Evolutionary conservation across 2,113 vertebrate species (phyloP).

Genomic region (Chlamydotis undulata): DNA sequence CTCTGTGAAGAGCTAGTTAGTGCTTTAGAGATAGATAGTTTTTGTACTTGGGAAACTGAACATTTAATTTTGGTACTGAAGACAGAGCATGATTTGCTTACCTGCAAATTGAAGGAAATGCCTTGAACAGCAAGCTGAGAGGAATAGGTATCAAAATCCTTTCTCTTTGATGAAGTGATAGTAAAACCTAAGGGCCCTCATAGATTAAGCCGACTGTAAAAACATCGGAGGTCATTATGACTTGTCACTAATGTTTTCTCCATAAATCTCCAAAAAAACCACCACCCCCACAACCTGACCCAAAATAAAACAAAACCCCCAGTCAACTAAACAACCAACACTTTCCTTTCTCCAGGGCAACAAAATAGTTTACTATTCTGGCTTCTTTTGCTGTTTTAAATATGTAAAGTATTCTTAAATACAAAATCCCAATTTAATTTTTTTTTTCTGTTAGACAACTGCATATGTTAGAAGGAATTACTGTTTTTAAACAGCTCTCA

Average conservation of each 20-base stretch:
- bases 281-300: background rate
- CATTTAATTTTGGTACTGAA: background rate
- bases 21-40: background rate
- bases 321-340: background rate
- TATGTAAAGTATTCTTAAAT: background rate
- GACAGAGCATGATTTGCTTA: background rate
- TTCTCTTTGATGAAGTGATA: background rate
- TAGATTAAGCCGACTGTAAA: background rate
- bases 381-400: background rate
- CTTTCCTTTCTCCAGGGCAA: background rate
- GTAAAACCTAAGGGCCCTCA: background rate
- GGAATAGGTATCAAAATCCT: background rate
- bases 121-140: background rate
- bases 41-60: background rate
- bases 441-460: background rate
- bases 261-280: background rate
- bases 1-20: background rate
- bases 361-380: background rate
- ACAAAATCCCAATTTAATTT: background rate
- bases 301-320: background rate
- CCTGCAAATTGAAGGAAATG: rapidly evolving
- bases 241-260: background rate
- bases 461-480: background rate
- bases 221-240: rapidly evolving
- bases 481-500: background rate